phyloP scores from a whole-genome alignment of 2,888 invertebrate genomes.

The Luperina testacea region DNA sequence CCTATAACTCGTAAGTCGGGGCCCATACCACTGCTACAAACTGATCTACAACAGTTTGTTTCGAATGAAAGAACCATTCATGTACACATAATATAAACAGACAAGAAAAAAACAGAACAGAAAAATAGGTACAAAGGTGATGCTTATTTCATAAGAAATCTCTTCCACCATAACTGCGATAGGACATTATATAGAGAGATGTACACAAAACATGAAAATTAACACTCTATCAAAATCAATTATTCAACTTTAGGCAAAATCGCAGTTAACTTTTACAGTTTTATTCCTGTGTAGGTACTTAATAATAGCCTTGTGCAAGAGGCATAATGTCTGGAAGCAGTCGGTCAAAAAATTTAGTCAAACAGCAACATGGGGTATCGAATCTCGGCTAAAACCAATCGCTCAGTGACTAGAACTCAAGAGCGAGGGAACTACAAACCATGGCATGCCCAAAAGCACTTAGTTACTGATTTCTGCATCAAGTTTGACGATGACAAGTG shows the following conservation, averaged over 20 bases:
- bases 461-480: neutral
- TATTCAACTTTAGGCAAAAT: neutral
- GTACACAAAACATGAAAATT: neutral
- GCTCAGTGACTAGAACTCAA: neutral
- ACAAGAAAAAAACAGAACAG: too few species aligned
- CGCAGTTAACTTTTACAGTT: neutral
- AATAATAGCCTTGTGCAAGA: neutral
- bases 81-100: too few species aligned
- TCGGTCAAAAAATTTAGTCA: neutral
- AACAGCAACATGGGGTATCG: neutral
- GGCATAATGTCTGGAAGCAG: neutral
- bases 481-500: conserved; percentile 17
- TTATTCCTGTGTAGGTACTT: neutral
- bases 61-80: neutral
- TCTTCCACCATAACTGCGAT: too few species aligned
- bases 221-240: neutral
- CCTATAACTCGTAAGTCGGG: too few species aligned
- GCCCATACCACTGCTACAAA: too few species aligned
- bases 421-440: neutral
- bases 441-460: neutral
- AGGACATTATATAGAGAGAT: too few species aligned
- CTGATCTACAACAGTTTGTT: too few species aligned
- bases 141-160: too few species aligned
- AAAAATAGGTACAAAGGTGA: too few species aligned
- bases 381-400: too few species aligned